These are phyloP conservation scores for Plagiodera versicolora DNA, from an alignment of 2,888 invertebrate genomes.

Conservation along the genomic window DNA sequence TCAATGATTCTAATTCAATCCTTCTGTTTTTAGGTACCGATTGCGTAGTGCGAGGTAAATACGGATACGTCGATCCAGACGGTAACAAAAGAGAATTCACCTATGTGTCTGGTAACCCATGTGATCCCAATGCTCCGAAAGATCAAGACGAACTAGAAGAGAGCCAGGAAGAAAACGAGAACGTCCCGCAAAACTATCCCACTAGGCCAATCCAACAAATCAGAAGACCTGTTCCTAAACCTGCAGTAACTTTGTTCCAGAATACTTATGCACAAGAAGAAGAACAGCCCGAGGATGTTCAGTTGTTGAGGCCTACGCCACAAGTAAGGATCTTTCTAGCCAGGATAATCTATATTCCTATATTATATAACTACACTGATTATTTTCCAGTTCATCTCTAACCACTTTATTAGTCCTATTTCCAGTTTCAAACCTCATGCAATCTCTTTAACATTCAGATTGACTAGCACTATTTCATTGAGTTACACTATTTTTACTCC, in stretches of 20 bases:
- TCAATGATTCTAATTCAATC: too few species aligned
- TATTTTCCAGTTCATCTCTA: too few species aligned
- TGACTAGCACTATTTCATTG: too few species aligned
- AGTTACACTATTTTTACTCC: too few species aligned
- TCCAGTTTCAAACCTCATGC: too few species aligned
- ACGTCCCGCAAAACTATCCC: constrained; percentile 68
- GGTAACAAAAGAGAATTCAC: constrained; percentile 85
- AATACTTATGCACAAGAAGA: constrained; percentile 68
- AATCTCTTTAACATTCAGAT: too few species aligned
- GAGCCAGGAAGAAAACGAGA: constrained; percentile 60
- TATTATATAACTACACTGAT: too few species aligned
- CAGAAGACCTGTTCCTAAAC: constrained; percentile 49
- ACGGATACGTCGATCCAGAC: constrained; percentile 84
- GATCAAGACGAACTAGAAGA: constrained; percentile 61
- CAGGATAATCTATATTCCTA: too few species aligned
- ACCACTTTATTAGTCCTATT: too few species aligned
- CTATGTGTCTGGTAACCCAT: constrained; percentile 83
- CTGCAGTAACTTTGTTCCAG: constrained; percentile 71
- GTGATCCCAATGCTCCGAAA: constrained; percentile 80
- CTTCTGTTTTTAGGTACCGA: constrained; percentile 65
- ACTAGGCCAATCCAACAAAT: constrained; percentile 58
- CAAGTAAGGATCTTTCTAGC: constrained; percentile 44
- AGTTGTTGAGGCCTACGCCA: constrained; percentile 50
- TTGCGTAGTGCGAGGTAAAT: constrained; percentile 84
- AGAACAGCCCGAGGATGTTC: constrained; percentile 62